Percentiles rank a stretch among this genome's conserved stretches.
Conservation (phyloP, 2,888 invertebrate genomes). For the Cremastinae sp. region DNA sequence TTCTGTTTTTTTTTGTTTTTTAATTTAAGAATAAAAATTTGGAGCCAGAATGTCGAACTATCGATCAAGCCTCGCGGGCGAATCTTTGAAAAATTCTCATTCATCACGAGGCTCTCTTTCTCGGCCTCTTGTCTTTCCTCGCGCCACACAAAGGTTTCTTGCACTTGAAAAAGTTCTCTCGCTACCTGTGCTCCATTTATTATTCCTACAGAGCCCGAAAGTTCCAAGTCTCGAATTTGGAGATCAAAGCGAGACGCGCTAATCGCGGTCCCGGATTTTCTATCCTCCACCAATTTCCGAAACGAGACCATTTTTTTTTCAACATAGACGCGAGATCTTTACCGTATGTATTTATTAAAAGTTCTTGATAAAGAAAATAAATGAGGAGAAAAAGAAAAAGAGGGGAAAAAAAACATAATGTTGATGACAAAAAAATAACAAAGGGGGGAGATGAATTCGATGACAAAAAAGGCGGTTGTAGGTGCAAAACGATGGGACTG, state of each 20-base stretch:
- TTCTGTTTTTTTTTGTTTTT: background rate
- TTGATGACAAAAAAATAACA: no score
- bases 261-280: constrained; percentile 40
- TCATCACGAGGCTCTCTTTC: background rate
- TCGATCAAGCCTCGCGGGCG: constrained; percentile 68
- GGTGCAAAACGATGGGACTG: constrained; percentile 63
- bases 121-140: background rate
- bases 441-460: constrained; percentile 13
- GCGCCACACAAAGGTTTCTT: constrained; percentile 26
- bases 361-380: constrained; percentile 28
- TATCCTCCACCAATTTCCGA: constrained; percentile 32
- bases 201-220: constrained; percentile 45
- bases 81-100: constrained; percentile 46
- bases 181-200: constrained; percentile 62
- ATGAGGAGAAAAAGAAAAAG: constrained; percentile 21
- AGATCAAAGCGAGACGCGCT: constrained; percentile 60
- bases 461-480: constrained; percentile 45
- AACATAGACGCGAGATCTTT: constrained; percentile 5
- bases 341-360: constrained; percentile 7
- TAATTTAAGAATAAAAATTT: constrained; percentile 67
- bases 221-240: constrained; percentile 36
- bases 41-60: constrained; percentile 66
- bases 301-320: background rate
- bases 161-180: constrained; percentile 7
- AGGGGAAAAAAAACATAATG: constrained; percentile 20